A percentile compares a stretch with the other conserved stretches of the same genome.
These are phyloP conservation scores for Theodoxus fluviatilis DNA, from an alignment of 2,888 invertebrate genomes.

Conservation along the genomic window DNA sequence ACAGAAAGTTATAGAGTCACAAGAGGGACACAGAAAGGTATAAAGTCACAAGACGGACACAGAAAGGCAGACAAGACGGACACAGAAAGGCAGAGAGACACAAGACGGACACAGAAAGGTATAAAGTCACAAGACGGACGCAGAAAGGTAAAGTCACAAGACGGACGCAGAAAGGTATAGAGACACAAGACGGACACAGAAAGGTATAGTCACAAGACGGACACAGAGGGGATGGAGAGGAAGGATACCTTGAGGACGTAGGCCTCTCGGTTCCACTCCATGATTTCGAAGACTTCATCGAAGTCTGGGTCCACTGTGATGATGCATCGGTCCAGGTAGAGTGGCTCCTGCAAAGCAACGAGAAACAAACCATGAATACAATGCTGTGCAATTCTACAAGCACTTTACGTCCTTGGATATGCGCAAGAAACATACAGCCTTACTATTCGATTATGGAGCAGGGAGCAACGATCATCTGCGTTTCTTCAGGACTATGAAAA, in stretches of 20 bases:
- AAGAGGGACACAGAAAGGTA: conserved; percentile 10
- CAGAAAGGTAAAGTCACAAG: background rate
- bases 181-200: background rate
- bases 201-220: conserved; percentile 28
- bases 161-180: too few species aligned
- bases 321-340: conserved; percentile 89
- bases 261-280: conserved; percentile 91
- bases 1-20: too few species aligned
- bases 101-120: conserved; percentile 11
- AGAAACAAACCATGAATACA: too few species aligned
- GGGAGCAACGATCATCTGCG: too few species aligned
- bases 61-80: background rate
- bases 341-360: conserved; percentile 74
- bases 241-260: conserved; percentile 95
- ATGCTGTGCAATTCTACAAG: too few species aligned
- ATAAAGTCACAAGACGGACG: background rate
- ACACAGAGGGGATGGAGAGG: too few species aligned
- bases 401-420: too few species aligned
- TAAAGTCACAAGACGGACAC: background rate
- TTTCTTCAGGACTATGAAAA: too few species aligned
- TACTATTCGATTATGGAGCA: background rate
- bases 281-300: conserved; percentile 93
- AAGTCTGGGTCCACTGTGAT: conserved; percentile 88
- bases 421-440: too few species aligned
- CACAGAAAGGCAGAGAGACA: too few species aligned